Evolutionary conservation across 2,797 vertebrate genomes (phyloP).

Genomic region (Phalloptychus januarius): DNA sequence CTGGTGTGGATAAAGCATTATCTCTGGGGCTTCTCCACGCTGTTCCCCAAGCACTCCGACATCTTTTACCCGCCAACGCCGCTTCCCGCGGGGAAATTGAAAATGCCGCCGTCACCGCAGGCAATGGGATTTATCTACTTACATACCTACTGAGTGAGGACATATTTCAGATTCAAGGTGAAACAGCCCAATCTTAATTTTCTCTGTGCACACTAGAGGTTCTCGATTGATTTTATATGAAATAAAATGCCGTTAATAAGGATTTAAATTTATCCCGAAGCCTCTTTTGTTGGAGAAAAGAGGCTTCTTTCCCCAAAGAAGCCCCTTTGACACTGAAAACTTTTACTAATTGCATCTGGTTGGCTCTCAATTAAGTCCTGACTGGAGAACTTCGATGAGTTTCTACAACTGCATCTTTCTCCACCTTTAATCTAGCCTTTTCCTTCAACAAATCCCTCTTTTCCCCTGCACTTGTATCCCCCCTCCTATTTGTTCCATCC

Average conservation of each 20-base stretch:
- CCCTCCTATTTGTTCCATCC: slow-evolving; percentile 68
- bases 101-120: slow-evolving; percentile 77
- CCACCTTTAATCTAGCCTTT: slow-evolving; percentile 59
- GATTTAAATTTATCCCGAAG: slow-evolving; percentile 6
- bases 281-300: slow-evolving; percentile 28
- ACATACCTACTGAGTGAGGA: slow-evolving; percentile 70
- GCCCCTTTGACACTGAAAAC: no score
- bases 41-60: slow-evolving; percentile 76
- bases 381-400: slow-evolving; percentile 52
- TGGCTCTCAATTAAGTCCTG: no score
- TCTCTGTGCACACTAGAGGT: slow-evolving; percentile 19
- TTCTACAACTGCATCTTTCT: slow-evolving; percentile 59
- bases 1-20: slow-evolving; percentile 78
- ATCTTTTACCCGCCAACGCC: slow-evolving; percentile 70
- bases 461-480: slow-evolving; percentile 11
- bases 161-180: slow-evolving; percentile 32
- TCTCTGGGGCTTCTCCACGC: slow-evolving; percentile 74
- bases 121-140: slow-evolving; percentile 80
- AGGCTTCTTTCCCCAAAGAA: no score
- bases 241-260: slow-evolving; percentile 22
- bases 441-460: slow-evolving; percentile 33
- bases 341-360: slow-evolving; percentile 27
- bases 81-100: slow-evolving; percentile 81
- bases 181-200: slow-evolving; percentile 23
- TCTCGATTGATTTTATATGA: slow-evolving; percentile 24